Evolutionary conservation across 2,113 vertebrate species (phyloP).

Genomic region (Ophiodon elongatus): DNA sequence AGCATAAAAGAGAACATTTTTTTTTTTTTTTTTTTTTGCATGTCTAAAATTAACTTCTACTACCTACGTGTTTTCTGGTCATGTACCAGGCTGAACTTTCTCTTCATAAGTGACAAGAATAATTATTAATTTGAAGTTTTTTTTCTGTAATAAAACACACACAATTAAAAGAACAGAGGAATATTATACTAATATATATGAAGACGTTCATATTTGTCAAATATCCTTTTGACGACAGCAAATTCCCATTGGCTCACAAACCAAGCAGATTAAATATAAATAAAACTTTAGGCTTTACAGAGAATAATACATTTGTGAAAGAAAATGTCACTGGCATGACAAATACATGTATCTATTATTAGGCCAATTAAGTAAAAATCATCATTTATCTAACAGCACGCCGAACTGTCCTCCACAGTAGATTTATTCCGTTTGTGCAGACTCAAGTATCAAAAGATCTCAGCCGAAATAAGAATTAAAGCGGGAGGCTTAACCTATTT

Average conservation of each 20-base stretch:
- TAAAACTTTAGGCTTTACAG: background rate
- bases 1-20: background rate
- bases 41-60: background rate
- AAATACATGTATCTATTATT: background rate
- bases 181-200: too few relatives aligned
- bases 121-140: background rate
- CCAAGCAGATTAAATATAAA: background rate
- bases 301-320: background rate
- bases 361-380: background rate
- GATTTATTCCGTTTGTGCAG: conserved; percentile 25
- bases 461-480: conserved; percentile 53
- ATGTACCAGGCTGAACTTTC: background rate
- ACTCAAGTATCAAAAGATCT: conserved; percentile 41
- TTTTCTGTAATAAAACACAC: background rate
- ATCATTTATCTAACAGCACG: background rate
- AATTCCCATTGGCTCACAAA: background rate
- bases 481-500: conserved; percentile 45
- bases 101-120: background rate
- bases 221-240: background rate
- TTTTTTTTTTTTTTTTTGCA: too few relatives aligned
- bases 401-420: background rate
- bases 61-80: background rate
- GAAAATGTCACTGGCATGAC: background rate
- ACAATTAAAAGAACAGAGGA: background rate
- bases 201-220: background rate